Evolutionary conservation across 2,797 vertebrate species (phyloP).

Genomic region (Botia almorhae): DNA sequence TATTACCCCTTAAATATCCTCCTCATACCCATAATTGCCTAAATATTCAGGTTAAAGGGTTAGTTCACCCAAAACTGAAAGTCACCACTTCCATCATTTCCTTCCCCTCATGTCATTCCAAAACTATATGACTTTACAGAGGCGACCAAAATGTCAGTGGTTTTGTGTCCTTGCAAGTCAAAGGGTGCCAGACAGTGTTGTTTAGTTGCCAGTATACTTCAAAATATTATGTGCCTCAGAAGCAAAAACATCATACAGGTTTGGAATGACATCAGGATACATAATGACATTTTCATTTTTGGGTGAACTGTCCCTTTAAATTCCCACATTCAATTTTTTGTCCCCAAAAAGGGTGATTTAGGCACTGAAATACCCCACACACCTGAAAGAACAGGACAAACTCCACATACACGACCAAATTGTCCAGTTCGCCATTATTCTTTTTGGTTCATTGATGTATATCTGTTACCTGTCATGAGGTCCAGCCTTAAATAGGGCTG

Average conservation of each 20-base stretch:
- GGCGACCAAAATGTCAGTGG: no score
- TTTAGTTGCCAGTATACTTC: no score
- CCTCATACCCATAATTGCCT: not conserved
- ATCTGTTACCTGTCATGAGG: not conserved
- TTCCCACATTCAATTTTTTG: not conserved
- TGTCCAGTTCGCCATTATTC: not conserved
- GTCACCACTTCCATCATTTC: no score
- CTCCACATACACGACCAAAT: not conserved
- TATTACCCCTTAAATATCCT: slow-evolving; percentile 5
- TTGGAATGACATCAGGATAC: no score
- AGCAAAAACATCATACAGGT: no score
- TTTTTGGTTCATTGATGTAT: not conserved
- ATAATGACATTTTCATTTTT: no score
- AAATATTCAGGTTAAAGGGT: not conserved
- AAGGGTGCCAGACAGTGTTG: no score
- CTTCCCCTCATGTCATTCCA: no score
- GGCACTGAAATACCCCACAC: slow-evolving; percentile 12
- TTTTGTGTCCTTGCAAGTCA: no score
- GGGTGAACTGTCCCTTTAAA: not conserved
- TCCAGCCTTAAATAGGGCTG: not conserved
- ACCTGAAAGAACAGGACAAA: not conserved
- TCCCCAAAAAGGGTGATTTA: not conserved
- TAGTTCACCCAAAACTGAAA: no score
- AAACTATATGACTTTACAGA: no score
- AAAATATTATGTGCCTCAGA: no score